Evolutionary conservation across 2,797 vertebrate species (phyloP), one percentile per base, ranked within the genome.

Genomic region (Caiman crocodilus): DNA sequence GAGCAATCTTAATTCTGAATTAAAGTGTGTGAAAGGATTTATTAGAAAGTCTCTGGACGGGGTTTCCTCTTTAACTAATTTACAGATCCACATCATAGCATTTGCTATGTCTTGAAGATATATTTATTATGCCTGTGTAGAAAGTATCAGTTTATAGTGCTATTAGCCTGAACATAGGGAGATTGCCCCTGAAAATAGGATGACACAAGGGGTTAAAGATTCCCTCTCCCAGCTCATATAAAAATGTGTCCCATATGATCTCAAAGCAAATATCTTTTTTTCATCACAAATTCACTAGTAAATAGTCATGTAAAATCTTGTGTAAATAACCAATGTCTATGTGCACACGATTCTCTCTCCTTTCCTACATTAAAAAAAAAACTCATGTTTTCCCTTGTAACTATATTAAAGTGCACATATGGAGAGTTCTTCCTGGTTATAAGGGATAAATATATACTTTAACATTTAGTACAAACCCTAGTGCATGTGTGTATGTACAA

Each of bases 101-200:
- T 94, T 89, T 88, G 42, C 77, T 90, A 83, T 3, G 1, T 75
- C 32, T 86, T 71, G 76, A 42, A 79, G 71, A 83, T 61, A 76
- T 64, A 50, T 90, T 89, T 87, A 87, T 30, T 90, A 16, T 30
- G 79, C 25, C 17, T 94, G 18, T 57, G 65, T 55, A 85, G 65
- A 96, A 96, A 94, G 93, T 13, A 92, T 42, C 11, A 89, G 42
- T 84, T 93, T 85, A 88, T 93, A 20, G 25, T 79, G 35, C 65
- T 67, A 15, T 65, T 30, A 55, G 6, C 92, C 32, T 92, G 71
- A 85, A 91, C 20, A 74, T n/a, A 59, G 73, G 42, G 80, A 89
- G 9, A 23, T 7, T 78, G 4, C 60, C 30, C 76, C 89, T 92
- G 90, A 87, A 94, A 93, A 75, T 6, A 7, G 15, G 35, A 77